Evolutionary conservation across 2,888 invertebrate species (phyloP).

Genomic region (Lumbricus terrestris): DNA sequence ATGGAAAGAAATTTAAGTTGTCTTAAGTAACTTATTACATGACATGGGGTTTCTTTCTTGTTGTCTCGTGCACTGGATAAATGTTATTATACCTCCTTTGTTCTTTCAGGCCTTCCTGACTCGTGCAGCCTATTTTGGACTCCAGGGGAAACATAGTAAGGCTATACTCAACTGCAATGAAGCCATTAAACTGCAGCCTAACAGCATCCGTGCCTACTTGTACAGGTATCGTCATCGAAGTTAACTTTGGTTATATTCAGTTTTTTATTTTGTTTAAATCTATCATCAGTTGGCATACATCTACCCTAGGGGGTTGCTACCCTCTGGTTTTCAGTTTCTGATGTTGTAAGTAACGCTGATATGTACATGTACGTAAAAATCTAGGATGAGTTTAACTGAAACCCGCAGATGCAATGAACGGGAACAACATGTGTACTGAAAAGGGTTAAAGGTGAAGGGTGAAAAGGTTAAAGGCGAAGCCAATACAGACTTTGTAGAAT

Average conservation of each 20-base stretch:
- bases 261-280: too few relatives aligned
- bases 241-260: background rate
- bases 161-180: conserved; percentile 60
- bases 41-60: too few relatives aligned
- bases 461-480: too few relatives aligned
- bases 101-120: conserved; percentile 54
- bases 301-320: background rate
- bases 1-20: too few relatives aligned
- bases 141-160: conserved; percentile 54
- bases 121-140: conserved; percentile 57
- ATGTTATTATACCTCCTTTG: background rate
- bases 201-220: conserved; percentile 57
- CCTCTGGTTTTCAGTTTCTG: background rate
- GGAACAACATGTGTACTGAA: background rate
- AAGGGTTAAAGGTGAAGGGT: background rate
- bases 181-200: conserved; percentile 56
- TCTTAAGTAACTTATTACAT: too few relatives aligned
- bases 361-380: background rate
- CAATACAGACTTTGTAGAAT: background rate
- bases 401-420: background rate
- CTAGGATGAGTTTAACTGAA: background rate
- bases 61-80: background rate
- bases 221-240: conserved; percentile 50
- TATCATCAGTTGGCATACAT: background rate
- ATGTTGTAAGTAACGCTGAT: background rate